Evolutionary conservation across 1,140 invertebrate species (phyloP).

Genomic region (Drosophila mayri): DNA sequence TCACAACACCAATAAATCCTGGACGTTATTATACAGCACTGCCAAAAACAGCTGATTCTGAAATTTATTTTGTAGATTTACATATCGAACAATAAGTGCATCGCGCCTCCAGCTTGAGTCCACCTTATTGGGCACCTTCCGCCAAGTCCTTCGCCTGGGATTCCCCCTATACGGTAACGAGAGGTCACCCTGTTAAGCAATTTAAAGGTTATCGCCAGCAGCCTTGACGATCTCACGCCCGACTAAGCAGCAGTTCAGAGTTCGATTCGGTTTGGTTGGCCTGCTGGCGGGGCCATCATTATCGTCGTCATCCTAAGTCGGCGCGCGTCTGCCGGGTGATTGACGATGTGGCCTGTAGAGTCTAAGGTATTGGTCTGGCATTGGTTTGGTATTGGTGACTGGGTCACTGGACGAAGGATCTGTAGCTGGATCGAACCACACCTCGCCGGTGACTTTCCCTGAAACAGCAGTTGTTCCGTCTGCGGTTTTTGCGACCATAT

Average conservation of each 20-base stretch:
- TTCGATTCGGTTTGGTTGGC: conserved; percentile 34
- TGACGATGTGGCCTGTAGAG: conserved; percentile 60
- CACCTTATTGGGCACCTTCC: conserved; percentile 1
- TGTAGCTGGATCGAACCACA: conserved; percentile 1
- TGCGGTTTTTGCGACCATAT: conserved; percentile 15
- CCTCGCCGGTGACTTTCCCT: conserved; percentile 20
- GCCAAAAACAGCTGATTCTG: background rate
- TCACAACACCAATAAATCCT: background rate
- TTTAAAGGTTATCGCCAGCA: conserved; percentile 75
- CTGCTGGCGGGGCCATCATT: conserved; percentile 50
- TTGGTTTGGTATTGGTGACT: background rate
- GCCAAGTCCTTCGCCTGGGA: background rate
- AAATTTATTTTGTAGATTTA: too few relatives aligned
- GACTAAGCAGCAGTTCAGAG: conserved; percentile 67
- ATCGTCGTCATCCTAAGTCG: conserved; percentile 20
- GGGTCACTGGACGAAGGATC: conserved; percentile 18
- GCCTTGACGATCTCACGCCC: conserved; percentile 77
- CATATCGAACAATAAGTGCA: too few relatives aligned
- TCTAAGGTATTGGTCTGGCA: background rate
- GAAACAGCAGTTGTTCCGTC: conserved; percentile 39
- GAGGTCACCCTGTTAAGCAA: conserved; percentile 59
- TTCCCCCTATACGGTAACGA: background rate
- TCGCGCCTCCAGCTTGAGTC: background rate
- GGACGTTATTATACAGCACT: background rate
- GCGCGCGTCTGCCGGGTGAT: conserved; percentile 50